phyloP scores from a whole-genome alignment of 2,888 invertebrate genomes.

The Acrocera orbiculus region DNA sequence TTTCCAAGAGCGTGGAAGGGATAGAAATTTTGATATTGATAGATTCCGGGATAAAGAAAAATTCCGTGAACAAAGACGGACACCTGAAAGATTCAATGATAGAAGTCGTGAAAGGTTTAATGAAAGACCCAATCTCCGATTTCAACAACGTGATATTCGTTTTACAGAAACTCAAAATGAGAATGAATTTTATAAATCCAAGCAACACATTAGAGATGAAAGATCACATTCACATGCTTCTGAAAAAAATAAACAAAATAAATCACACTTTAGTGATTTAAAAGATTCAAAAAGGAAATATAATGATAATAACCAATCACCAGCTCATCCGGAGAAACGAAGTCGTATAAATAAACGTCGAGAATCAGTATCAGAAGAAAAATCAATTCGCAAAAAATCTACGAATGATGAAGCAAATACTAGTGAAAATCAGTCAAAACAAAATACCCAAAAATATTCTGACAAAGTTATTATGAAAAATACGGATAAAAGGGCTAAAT shows the following conservation, averaged over 20 bases:
- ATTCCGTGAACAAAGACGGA: constrained; percentile 9
- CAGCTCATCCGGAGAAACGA: constrained; percentile 14
- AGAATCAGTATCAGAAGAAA: constrained; percentile 15
- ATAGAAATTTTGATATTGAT: constrained; percentile 14
- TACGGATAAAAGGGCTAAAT: constrained; percentile 15
- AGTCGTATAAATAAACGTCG: no score
- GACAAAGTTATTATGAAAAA: constrained; percentile 33
- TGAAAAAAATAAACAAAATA: constrained; percentile 19
- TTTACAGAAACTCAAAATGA: constrained; percentile 1
- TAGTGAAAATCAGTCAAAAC: constrained; percentile 45
- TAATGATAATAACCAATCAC: constrained; percentile 16
- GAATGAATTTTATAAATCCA: not conserved
- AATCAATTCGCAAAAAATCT: constrained; percentile 38
- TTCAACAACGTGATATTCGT: constrained; percentile 16
- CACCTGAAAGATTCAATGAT: constrained; percentile 13
- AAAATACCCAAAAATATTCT: constrained; percentile 24
- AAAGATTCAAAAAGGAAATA: constrained; percentile 10
- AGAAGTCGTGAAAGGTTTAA: constrained; percentile 1
- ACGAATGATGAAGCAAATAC: constrained; percentile 59
- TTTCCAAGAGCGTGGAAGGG: constrained; percentile 11
- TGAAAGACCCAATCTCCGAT: constrained; percentile 24
- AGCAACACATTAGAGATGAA: constrained; percentile 2
- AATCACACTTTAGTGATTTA: no score
- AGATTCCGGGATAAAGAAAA: constrained; percentile 17
- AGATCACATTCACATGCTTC: constrained; percentile 8